phyloP scores from a whole-genome alignment of 30 jellyfish, hydroid and myxozoan genomes.

The Euphysa ruthae region DNA sequence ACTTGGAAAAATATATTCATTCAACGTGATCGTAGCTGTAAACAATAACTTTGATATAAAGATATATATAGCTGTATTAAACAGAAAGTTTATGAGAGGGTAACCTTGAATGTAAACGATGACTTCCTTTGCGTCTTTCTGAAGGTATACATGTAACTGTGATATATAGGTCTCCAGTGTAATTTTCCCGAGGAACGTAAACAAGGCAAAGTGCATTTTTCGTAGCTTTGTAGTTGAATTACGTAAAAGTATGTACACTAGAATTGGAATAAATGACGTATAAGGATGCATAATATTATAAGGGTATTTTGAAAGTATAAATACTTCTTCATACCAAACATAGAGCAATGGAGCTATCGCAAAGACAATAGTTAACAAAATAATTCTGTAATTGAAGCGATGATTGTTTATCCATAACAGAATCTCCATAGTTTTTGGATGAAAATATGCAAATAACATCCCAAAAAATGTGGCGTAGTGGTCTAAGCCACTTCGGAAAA shows the following conservation, averaged over 20 bases:
- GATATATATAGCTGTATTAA: conserved; percentile 54
- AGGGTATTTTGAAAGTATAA: conserved; percentile 47
- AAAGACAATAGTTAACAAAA: not conserved
- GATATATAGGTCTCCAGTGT: conserved; percentile 86
- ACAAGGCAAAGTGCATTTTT: conserved; percentile 33
- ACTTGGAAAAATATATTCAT: conserved; percentile 51
- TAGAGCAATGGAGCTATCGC: not conserved
- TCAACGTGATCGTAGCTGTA: conserved; percentile 41
- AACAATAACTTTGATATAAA: conserved; percentile 48
- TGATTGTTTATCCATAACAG: conserved; percentile 12
- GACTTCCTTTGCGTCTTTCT: conserved; percentile 62
- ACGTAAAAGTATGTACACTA: conserved; percentile 46
- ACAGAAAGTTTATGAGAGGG: conserved; percentile 60
- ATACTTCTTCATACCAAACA: conserved; percentile 62
- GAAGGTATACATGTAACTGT: conserved; percentile 84
- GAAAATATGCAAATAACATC: conserved; percentile 85
- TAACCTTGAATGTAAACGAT: conserved; percentile 57
- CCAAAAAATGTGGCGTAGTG: conserved; percentile 85
- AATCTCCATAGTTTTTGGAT: conserved; percentile 54
- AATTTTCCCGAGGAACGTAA: conserved; percentile 81
- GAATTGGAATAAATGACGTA: conserved; percentile 75
- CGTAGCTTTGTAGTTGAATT: conserved; percentile 44
- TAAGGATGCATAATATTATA: conserved; percentile 82
- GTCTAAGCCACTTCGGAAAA: conserved; percentile 80
- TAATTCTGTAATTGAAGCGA: not conserved